Percentiles rank a stretch among this genome's conserved stretches.
These are phyloP conservation scores for Porites lutea DNA, from an alignment of 64 coral and sea anemone genomes.

Conservation along the genomic window DNA sequence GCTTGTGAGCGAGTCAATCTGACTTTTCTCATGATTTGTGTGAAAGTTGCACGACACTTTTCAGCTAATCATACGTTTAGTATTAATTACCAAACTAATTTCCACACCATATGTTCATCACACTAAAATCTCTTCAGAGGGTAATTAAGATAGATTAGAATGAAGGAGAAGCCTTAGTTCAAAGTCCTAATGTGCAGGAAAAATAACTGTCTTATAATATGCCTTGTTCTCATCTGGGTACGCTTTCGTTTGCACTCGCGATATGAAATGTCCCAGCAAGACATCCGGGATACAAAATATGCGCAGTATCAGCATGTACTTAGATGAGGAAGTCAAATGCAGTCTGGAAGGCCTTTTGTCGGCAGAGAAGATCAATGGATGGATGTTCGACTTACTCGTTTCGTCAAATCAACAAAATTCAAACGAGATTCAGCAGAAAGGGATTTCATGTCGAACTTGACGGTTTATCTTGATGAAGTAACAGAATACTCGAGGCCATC, in stretches of 20 bases:
- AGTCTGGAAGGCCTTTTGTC: slow-evolving; percentile 21
- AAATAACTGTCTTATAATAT: too few relatives aligned
- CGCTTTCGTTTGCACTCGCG: slow-evolving; percentile 54
- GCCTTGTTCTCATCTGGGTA: too few relatives aligned
- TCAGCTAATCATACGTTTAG: too few relatives aligned
- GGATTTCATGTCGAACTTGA: slow-evolving; percentile 37
- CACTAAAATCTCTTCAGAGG: too few relatives aligned
- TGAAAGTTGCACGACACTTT: too few relatives aligned
- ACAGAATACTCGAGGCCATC: slow-evolving; percentile 82
- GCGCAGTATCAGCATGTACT: slow-evolving; percentile 56
- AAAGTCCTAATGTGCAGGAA: too few relatives aligned
- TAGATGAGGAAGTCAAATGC: not conserved
- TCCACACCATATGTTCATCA: too few relatives aligned
- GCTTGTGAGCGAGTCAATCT: too few relatives aligned
- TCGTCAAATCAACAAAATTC: slow-evolving; percentile 54
- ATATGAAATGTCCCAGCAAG: slow-evolving; percentile 37
- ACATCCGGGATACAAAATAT: slow-evolving; percentile 74
- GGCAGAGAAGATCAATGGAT: slow-evolving; percentile 80
- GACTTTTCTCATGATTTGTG: too few relatives aligned
- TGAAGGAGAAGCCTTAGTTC: too few relatives aligned
- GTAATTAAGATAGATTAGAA: too few relatives aligned
- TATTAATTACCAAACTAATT: too few relatives aligned
- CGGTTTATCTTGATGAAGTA: slow-evolving; percentile 48
- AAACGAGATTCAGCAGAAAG: not conserved
- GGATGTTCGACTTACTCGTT: slow-evolving; percentile 72